A percentile compares a stretch with the other conserved stretches of the same genome.
These are phyloP conservation scores for Muraenolepis orangiensis DNA, from an alignment of 2,797 vertebrate genomes.

Conservation along the genomic window DNA sequence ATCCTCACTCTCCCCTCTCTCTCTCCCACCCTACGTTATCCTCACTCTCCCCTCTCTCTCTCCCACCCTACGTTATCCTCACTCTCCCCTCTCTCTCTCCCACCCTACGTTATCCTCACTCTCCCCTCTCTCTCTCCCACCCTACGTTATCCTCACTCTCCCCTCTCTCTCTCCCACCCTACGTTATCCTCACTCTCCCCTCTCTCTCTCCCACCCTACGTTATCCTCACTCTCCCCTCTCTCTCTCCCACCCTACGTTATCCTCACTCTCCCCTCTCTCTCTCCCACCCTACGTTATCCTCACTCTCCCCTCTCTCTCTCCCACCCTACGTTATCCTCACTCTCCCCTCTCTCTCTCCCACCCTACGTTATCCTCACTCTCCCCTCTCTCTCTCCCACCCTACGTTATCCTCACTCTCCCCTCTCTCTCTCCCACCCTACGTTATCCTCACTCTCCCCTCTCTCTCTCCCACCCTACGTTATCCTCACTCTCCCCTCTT, in stretches of 20 bases:
- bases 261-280: constrained; percentile 40
- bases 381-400: too few relatives aligned
- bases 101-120: too few relatives aligned
- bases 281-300: too few relatives aligned
- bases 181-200: too few relatives aligned
- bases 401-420: too few relatives aligned
- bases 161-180: not conserved
- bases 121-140: not conserved
- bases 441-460: constrained; percentile 1
- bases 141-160: not conserved
- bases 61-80: not conserved
- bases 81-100: not conserved
- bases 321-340: not conserved
- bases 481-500: not conserved
- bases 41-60: not conserved
- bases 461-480: not conserved
- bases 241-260: constrained; percentile 37
- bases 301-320: not conserved
- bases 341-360: constrained; percentile 33
- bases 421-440: not conserved
- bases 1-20: not conserved
- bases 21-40: not conserved
- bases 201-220: not conserved
- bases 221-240: constrained; percentile 21
- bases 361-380: constrained; percentile 42